Evolutionary conservation across 2,797 vertebrate genomes (phyloP).

Genomic region (Dermochelys coriacea): DNA sequence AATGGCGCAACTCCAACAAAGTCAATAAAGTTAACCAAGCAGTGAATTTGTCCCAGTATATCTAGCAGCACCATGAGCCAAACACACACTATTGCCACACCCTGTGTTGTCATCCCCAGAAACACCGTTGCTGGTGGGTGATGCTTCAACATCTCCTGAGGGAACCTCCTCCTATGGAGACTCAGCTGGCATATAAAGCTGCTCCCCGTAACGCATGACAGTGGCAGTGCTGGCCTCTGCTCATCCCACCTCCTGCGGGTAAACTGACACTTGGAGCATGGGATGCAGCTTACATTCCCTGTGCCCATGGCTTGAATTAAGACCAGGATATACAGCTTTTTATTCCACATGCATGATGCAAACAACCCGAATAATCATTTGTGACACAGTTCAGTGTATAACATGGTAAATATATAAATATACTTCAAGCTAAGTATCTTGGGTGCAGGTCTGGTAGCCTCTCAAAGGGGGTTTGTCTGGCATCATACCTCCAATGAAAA

Average conservation of each 20-base stretch:
- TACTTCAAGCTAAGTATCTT: background rate
- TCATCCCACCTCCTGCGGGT: too few species aligned
- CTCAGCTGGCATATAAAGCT: background rate
- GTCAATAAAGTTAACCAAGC: background rate
- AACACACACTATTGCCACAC: background rate
- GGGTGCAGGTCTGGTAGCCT: accelerated
- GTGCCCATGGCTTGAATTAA: too few species aligned
- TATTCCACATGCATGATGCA: background rate
- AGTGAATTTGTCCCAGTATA: background rate
- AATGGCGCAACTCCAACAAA: background rate
- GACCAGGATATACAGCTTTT: too few species aligned
- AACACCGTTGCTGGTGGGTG: background rate
- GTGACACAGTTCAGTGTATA: accelerated
- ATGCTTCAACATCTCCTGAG: background rate
- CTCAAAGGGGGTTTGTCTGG: accelerated
- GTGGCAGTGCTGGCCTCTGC: background rate
- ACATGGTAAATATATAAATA: background rate
- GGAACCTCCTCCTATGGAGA: background rate
- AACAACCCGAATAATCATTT: background rate
- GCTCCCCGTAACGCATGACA: background rate
- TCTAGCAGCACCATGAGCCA: background rate
- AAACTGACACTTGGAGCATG: too few species aligned
- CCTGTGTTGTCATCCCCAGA: background rate
- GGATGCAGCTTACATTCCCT: too few species aligned
- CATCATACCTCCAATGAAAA: accelerated